These are phyloP conservation scores for Holothuria leucospilota DNA, from an alignment of 53 echinoderm and acorn worm genomes.

Conservation along the genomic window DNA sequence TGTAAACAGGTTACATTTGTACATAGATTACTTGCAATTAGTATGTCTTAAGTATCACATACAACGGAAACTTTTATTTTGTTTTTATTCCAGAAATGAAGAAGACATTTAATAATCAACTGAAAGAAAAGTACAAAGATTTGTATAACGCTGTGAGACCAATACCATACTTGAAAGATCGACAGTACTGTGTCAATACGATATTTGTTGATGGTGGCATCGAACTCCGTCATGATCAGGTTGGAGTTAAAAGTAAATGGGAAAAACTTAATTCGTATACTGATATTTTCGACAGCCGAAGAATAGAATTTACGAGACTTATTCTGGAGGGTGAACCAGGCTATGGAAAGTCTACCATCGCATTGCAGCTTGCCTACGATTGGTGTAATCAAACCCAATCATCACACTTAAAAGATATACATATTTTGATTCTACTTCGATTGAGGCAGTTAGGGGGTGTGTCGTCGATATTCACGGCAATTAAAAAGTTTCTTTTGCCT, in stretches of 20 bases:
- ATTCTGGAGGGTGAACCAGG: slow-evolving; percentile 12
- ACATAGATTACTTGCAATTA: too few relatives aligned
- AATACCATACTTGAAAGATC: neutral
- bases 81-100: neutral
- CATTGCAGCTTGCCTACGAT: slow-evolving; percentile 1
- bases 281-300: neutral
- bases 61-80: too few relatives aligned
- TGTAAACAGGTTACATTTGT: too few relatives aligned
- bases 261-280: neutral
- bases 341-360: neutral
- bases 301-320: neutral
- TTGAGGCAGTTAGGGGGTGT: slow-evolving; percentile 18
- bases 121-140: slow-evolving; percentile 19
- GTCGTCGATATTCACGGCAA: slow-evolving; percentile 4
- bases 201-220: slow-evolving; percentile 21
- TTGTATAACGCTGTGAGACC: neutral
- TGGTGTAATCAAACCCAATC: neutral
- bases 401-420: neutral
- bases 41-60: too few relatives aligned
- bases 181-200: neutral
- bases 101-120: neutral
- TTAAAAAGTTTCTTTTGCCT: neutral
- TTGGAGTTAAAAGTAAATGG: neutral
- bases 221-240: neutral
- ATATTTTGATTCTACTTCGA: slow-evolving; percentile 11